A percentile compares a stretch with the other conserved stretches of the same genome.
Evolutionary conservation across 2,113 vertebrate species (phyloP).

Genomic region (Microtus pennsylvanicus): DNA sequence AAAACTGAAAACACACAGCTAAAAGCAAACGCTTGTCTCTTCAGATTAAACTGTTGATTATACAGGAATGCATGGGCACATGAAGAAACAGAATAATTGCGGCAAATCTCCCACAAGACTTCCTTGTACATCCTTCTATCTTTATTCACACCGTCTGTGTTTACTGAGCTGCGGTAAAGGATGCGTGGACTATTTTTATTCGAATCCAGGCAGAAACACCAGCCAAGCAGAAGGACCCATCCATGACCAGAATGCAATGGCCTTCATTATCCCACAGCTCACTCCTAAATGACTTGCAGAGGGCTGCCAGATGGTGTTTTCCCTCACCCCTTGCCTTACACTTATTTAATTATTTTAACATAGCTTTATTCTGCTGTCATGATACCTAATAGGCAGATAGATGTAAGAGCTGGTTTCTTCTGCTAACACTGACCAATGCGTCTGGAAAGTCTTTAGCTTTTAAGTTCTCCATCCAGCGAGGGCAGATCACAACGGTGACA

Average conservation of each 20-base stretch:
- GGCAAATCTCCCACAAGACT: conserved; percentile 70
- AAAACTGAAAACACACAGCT: conserved; percentile 63
- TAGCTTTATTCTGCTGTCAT: conserved; percentile 81
- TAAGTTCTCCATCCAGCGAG: conserved; percentile 7
- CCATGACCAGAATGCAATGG: conserved; percentile 88
- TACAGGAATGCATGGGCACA: conserved; percentile 45
- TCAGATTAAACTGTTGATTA: conserved; percentile 64
- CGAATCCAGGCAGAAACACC: conserved; percentile 77
- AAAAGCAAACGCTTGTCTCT: conserved; percentile 49
- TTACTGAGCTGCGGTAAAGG: conserved; percentile 84
- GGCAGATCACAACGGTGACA: background rate
- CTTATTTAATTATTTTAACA: conserved; percentile 87
- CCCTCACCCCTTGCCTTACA: conserved; percentile 83
- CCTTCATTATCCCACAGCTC: conserved; percentile 87
- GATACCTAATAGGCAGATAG: conserved; percentile 75
- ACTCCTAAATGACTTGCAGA: conserved; percentile 85
- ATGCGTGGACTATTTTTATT: conserved; percentile 84
- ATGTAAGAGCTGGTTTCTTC: conserved; percentile 63
- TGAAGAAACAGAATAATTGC: conserved; percentile 44
- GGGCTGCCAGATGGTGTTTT: conserved; percentile 90
- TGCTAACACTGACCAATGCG: conserved; percentile 59
- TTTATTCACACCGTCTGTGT: conserved; percentile 76
- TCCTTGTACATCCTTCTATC: conserved; percentile 70
- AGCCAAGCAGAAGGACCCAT: conserved; percentile 86
- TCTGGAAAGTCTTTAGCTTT: conserved; percentile 56